phyloP scores from a whole-genome alignment of 1,140 invertebrate species.

The Cydia fagiglandana region DNA sequence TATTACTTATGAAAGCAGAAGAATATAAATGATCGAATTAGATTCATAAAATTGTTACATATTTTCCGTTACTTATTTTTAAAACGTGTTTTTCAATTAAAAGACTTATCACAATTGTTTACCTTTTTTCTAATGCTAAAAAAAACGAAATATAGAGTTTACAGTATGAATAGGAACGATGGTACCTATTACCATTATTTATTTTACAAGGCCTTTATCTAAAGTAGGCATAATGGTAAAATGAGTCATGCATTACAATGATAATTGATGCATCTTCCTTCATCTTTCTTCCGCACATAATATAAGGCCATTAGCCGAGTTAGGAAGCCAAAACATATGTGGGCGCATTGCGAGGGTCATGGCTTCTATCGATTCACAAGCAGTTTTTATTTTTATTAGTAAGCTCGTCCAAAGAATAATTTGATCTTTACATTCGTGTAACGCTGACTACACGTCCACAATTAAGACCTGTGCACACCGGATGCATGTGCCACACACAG shows the following conservation, averaged over 20 bases:
- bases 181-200: not conserved
- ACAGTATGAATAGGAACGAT: too few species aligned
- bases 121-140: too few species aligned
- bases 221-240: not conserved
- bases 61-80: too few species aligned
- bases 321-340: constrained; percentile 1
- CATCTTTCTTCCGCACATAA: constrained; percentile 19
- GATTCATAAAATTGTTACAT: too few species aligned
- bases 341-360: constrained; percentile 21
- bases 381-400: not conserved
- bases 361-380: not conserved
- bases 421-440: not conserved
- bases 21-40: too few species aligned
- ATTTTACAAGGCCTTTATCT: not conserved
- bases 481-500: too few species aligned
- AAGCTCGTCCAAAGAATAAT: not conserved
- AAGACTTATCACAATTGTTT: too few species aligned
- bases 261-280: constrained; percentile 15
- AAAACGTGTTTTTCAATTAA: too few species aligned
- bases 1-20: too few species aligned
- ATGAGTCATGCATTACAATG: not conserved
- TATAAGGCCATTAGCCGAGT: constrained; percentile 24
- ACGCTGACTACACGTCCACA: too few species aligned
- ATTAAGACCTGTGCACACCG: too few species aligned
- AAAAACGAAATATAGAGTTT: too few species aligned